Evolutionary conservation across 2,113 vertebrate genomes (phyloP), one percentile per base, ranked within the genome.

Genomic region (Vidua macroura): DNA sequence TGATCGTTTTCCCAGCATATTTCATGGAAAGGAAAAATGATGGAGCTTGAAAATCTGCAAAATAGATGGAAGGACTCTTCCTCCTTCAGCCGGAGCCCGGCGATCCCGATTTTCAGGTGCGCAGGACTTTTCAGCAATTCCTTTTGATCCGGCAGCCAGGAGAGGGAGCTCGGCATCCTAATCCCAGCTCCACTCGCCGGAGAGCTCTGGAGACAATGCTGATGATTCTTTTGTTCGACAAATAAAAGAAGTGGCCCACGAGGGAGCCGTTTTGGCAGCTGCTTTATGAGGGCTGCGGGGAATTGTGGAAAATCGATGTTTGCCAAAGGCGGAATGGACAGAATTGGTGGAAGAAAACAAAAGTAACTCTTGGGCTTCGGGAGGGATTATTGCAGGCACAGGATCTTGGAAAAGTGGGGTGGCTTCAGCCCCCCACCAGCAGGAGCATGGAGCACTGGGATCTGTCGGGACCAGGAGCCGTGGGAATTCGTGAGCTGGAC

Each of bases 81-180:
- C 58, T 62, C 20, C 74, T 55, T 2, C 90, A 22, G 23, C 46
- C 62, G 0, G 22, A 76, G 66, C 6, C 52, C 9, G 0, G n/a
- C 68, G 3, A 5, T 68, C 44, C 73, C 18, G 11, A 4, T 25
- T 51, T 25, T 39, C 2, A 6, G 46, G 59, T 11, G 6, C 15
- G 2, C 33, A 0, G 76, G 68, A 88, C 75, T 91, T 72, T 1
- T 86, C 90, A 82, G 72, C 66, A 41, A 78, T 93, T 94, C 95
- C 17, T 81, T 96, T 92, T 92, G 95, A 83, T 93, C 85, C 37
- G 2, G 83, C 95, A 95, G 92, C 95, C 96, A 96, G 95, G 95
- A 97, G 96, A 96, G 96, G 96, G 95, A 95, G 95, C 95, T 92
- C 96, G 92, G 93, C 63, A 85, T 73, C 92, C 90, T 88, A 4